These are phyloP conservation scores for Centroberyx gerrardi DNA, from an alignment of 2,797 vertebrate species.

Conservation along the genomic window DNA sequence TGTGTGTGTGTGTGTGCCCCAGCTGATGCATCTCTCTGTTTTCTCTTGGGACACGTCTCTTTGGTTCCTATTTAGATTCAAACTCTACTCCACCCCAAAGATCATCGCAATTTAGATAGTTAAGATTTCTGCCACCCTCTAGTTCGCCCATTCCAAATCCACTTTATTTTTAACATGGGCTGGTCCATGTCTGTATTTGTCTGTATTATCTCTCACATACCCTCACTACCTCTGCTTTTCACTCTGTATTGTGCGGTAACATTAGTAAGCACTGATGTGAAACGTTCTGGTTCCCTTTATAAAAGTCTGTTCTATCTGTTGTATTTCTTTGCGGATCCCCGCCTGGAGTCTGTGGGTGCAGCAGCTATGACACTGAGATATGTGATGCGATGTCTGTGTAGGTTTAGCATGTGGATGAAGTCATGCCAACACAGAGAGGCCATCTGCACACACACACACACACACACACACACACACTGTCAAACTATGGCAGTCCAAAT, in stretches of 20 bases:
- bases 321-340: background rate
- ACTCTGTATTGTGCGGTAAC: background rate
- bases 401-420: conserved; percentile 73
- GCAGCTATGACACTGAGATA: conserved; percentile 35
- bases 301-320: background rate
- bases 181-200: too few species aligned
- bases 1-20: background rate
- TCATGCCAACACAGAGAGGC: conserved; percentile 43
- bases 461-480: background rate
- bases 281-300: background rate
- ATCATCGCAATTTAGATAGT: conserved; percentile 8
- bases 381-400: conserved; percentile 59
- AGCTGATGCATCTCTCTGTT: background rate
- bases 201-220: too few species aligned
- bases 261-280: background rate
- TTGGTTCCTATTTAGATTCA: conserved; percentile 20
- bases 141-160: too few species aligned
- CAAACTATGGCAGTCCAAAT: conserved; percentile 4
- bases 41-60: conserved; percentile 5
- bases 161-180: too few species aligned
- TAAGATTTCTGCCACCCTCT: background rate
- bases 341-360: conserved; percentile 27
- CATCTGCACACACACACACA: conserved; percentile 35
- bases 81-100: conserved; percentile 4
- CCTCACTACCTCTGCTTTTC: too few species aligned